These are phyloP conservation scores for Drosophila lowei DNA, from an alignment of 1,140 invertebrate genomes.

Conservation along the genomic window DNA sequence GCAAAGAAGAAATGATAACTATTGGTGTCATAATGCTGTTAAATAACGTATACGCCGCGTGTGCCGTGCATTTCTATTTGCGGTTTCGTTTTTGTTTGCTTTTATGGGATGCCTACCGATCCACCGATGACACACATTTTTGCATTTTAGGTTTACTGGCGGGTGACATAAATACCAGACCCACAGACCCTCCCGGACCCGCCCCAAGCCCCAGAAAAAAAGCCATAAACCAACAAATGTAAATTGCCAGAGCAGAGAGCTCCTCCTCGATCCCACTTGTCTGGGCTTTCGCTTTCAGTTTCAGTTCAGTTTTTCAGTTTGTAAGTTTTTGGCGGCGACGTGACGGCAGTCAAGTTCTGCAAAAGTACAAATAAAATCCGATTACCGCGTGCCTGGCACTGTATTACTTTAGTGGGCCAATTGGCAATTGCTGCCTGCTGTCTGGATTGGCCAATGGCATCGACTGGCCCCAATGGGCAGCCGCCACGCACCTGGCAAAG, in stretches of 20 bases:
- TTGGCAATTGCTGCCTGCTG: conserved; percentile 22
- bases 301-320: conserved; percentile 36
- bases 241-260: conserved; percentile 44
- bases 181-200: conserved; percentile 2
- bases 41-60: conserved; percentile 74
- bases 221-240: conserved; percentile 64
- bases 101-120: conserved; percentile 59
- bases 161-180: conserved; percentile 60
- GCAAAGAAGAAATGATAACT: conserved; percentile 40
- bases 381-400: conserved; percentile 19
- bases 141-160: conserved; percentile 50
- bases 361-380: conserved; percentile 16
- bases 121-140: conserved; percentile 69
- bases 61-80: conserved; percentile 72
- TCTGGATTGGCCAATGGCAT: conserved; percentile 30
- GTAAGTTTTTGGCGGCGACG: conserved; percentile 26
- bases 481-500: conserved; percentile 16
- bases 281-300: conserved; percentile 59
- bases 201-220: conserved; percentile 11
- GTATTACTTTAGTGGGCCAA: conserved; percentile 27
- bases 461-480: conserved; percentile 30
- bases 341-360: conserved; percentile 53
- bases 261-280: conserved; percentile 12
- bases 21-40: conserved; percentile 75
- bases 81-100: conserved; percentile 22